These are phyloP conservation scores for Hermatobates lingyangjiaoensis DNA, from an alignment of 1,140 invertebrate genomes.

Conservation along the genomic window DNA sequence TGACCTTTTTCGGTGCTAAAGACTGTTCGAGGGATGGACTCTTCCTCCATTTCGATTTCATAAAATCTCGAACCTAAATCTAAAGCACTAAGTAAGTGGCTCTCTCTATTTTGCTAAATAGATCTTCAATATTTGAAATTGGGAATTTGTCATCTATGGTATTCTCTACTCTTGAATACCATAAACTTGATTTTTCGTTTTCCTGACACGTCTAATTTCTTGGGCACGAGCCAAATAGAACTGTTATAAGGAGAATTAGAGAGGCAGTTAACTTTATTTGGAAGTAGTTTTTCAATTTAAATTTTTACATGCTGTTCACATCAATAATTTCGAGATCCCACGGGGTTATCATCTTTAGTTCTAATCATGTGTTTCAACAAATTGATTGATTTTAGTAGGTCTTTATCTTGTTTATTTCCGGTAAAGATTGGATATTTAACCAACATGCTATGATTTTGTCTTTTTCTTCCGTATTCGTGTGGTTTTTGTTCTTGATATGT, in stretches of 20 bases:
- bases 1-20: conserved; percentile 14
- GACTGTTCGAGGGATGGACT: conserved; percentile 13
- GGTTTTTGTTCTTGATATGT: background rate
- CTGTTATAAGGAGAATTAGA: conserved; percentile 11
- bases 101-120: conserved; percentile 19
- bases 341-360: conserved; percentile 12
- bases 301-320: conserved; percentile 21
- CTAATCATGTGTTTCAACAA: conserved; percentile 19
- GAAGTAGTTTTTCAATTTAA: conserved; percentile 18
- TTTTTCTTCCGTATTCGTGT: background rate
- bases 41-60: conserved; percentile 20
- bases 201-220: conserved; percentile 13
- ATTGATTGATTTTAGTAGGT: background rate
- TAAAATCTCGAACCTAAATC: conserved; percentile 24
- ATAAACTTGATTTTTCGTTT: conserved; percentile 12
- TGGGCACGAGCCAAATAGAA: conserved; percentile 13
- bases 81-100: conserved; percentile 23
- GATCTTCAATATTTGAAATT: conserved; percentile 25
- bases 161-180: conserved; percentile 11
- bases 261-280: conserved; percentile 9
- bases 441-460: background rate
- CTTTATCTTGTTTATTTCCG: background rate
- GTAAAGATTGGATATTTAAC: background rate
- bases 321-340: conserved; percentile 20
- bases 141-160: conserved; percentile 24